Evolutionary conservation across 2,113 vertebrate species (phyloP).

Genomic region (Ahaetulla prasina): DNA sequence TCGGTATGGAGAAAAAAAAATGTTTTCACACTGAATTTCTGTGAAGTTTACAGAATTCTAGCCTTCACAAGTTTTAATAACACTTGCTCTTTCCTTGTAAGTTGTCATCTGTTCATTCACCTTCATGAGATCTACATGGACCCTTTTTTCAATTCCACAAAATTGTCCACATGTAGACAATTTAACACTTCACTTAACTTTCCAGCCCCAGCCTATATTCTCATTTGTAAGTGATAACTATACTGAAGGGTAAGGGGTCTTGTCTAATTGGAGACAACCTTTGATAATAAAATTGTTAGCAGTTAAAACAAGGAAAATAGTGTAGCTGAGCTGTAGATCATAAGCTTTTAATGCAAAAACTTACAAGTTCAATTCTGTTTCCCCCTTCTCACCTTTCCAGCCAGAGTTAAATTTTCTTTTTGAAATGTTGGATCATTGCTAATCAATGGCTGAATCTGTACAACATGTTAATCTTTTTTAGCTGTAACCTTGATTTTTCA

Average conservation of each 20-base stretch:
- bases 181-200: conserved; percentile 45
- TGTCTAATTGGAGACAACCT: conserved; percentile 18
- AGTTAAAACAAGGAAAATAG: not conserved
- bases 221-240: conserved; percentile 20
- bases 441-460: not conserved
- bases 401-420: not conserved
- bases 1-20: not conserved
- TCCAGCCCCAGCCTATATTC: conserved; percentile 8
- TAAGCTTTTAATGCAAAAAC: not conserved
- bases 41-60: conserved; percentile 24
- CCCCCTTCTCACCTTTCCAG: not conserved
- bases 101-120: conserved; percentile 35
- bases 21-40: conserved; percentile 15
- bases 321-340: not conserved
- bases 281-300: conserved; percentile 28
- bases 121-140: conserved; percentile 7
- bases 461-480: not conserved
- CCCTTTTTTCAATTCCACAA: not conserved
- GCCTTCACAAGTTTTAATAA: conserved; percentile 31
- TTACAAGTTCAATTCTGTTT: not conserved
- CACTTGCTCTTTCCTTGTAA: conserved; percentile 13
- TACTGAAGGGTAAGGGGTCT: conserved; percentile 33
- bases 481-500: not conserved
- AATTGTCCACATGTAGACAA: conserved; percentile 31
- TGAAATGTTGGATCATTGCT: not conserved